Evolutionary conservation across 1,140 invertebrate species (phyloP).

Genomic region (Sinella curviseta): DNA sequence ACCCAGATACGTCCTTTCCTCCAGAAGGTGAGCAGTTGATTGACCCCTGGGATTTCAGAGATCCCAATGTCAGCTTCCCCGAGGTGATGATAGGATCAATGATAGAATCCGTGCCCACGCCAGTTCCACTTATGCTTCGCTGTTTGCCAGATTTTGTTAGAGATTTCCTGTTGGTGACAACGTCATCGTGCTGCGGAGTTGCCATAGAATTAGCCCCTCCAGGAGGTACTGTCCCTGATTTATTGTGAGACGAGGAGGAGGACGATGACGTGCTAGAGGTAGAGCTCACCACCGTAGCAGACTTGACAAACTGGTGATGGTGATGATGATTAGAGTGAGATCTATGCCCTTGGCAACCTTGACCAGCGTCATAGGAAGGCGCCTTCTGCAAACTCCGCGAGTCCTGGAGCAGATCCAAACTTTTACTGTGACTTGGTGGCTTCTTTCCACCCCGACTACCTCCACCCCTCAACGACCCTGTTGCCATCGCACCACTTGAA

Average conservation of each 20-base stretch:
- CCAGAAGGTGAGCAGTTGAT: neutral
- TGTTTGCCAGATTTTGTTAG: no score
- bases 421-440: constrained; percentile 42
- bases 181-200: neutral
- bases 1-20: no score
- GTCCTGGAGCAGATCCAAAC: constrained; percentile 41
- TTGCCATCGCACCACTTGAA: neutral
- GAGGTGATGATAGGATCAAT: neutral
- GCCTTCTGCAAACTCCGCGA: neutral
- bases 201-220: neutral
- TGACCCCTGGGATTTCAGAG: neutral
- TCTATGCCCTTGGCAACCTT: no score
- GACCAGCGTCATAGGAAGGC: neutral
- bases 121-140: neutral
- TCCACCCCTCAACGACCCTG: neutral
- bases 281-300: neutral
- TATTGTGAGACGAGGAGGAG: neutral
- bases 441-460: constrained; percentile 17
- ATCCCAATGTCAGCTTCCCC: neutral
- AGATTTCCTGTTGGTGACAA: no score
- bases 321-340: neutral
- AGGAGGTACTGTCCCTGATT: neutral
- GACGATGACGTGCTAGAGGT: neutral
- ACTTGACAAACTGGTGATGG: neutral
- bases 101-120: neutral